Evolutionary conservation across 2,888 invertebrate genomes (phyloP), one percentile per base, ranked within the genome.

Genomic region (Drosophila phalerata): DNA sequence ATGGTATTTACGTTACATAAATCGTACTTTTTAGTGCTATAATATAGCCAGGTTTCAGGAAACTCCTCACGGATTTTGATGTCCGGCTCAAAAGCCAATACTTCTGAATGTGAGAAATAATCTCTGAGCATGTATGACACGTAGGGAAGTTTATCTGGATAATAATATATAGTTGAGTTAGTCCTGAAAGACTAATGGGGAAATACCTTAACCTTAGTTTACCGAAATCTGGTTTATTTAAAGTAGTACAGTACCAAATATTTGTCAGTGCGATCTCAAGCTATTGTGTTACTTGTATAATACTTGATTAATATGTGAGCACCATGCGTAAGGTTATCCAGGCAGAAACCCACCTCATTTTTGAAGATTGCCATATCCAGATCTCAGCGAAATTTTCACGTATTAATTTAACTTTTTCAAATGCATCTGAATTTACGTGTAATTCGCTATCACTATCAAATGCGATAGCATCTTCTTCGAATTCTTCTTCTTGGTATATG

Each of bases 311-410:
- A 45, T 68, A 5, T n/a, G 42, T 52, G 55, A 57, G 30, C 47
- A 45, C 48, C 67, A 66, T 65, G 74, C 52, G 53, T 38, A 53
- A 22, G 38, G 48, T 6, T 53, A 30, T 55, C 37, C 22, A 17
- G 65, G 45, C 48, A 43, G 25, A 5, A 58, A 85, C 81, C 69
- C 69, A 79, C 88, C 88, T 83, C 60, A 28, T 37, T 49, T 61
- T 71, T 22, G 28, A 34, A 5, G 55, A 56, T 28, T 79, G 70
- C 86, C 86, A 89, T n/a, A 84, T 84, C 89, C 90, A 88, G 57
- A 73, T 63, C 37, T 88, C 88, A 17, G 71, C 76, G 45, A 89
- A 90, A 55, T 79, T 67, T 28, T 66, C 49, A 48, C 84, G 88
- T 66, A 77, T 56, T 47, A 65, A 43, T 51, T 56, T 34, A 19